phyloP scores from a whole-genome alignment of 2,113 vertebrate genomes.

The Solea senegalensis region DNA sequence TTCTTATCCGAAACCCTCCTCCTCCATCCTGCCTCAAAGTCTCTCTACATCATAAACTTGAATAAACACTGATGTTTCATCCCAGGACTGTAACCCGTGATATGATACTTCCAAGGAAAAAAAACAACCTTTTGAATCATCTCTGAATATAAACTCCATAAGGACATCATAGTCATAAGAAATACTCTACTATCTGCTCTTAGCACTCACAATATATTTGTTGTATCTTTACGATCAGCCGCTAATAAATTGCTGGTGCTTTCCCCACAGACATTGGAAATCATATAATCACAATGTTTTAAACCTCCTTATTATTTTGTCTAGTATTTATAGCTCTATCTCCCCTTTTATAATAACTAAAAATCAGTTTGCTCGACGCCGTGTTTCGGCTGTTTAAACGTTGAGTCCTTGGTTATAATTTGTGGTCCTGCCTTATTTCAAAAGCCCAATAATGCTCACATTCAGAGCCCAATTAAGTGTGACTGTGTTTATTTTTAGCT shows the following conservation, averaged over 20 bases:
- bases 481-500: conserved; percentile 79
- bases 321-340: conserved; percentile 15
- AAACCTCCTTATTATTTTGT: conserved; percentile 7
- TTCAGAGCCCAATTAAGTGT: conserved; percentile 75
- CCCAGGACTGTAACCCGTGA: conserved; percentile 57
- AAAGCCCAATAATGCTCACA: conserved; percentile 73
- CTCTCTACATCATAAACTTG: conserved; percentile 65
- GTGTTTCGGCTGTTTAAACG: conserved; percentile 54
- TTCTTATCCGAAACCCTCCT: conserved; percentile 53
- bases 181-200: conserved; percentile 9
- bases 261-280: conserved; percentile 4
- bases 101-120: conserved; percentile 34
- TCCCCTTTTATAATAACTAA: conserved; percentile 26
- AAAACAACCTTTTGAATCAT: conserved; percentile 27
- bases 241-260: neutral
- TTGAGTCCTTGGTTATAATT: conserved; percentile 65
- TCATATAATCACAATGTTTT: conserved; percentile 21
- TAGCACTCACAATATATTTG: conserved; percentile 6
- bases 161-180: conserved; percentile 10
- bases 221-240: neutral
- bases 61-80: conserved; percentile 67
- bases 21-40: conserved; percentile 64
- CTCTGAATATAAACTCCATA: conserved; percentile 36
- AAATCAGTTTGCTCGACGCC: conserved; percentile 46
- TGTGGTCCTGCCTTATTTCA: conserved; percentile 60